Percentiles rank a stretch among this genome's conserved stretches.
These are phyloP conservation scores for Pemphigus obesinymphae DNA, from an alignment of 1,140 invertebrate genomes.

Conservation along the genomic window DNA sequence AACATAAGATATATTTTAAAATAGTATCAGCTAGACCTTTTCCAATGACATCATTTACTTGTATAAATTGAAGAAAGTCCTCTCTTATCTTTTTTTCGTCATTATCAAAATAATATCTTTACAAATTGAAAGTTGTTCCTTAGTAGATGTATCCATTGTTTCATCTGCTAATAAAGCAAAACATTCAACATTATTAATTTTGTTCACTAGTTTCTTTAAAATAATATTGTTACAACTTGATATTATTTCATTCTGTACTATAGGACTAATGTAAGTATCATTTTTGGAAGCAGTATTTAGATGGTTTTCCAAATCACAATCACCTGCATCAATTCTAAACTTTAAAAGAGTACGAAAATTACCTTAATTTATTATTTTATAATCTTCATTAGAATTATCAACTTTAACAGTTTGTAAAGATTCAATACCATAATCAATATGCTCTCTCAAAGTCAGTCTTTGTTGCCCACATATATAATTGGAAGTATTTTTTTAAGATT, in stretches of 20 bases:
- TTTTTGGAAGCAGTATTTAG: slow-evolving; percentile 40
- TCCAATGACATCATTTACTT: slow-evolving; percentile 46
- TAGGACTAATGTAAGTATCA: slow-evolving; percentile 43
- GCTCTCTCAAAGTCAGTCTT: slow-evolving; percentile 42
- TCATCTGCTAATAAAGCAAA: slow-evolving; percentile 45
- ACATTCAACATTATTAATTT: slow-evolving; percentile 42
- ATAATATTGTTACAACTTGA: slow-evolving; percentile 42
- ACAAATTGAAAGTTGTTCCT: slow-evolving; percentile 46
- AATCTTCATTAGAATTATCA: slow-evolving; percentile 25
- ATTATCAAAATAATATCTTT: slow-evolving; percentile 42
- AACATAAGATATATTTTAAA: slow-evolving; percentile 42
- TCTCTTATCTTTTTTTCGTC: slow-evolving; percentile 37
- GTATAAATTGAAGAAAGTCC: slow-evolving; percentile 46
- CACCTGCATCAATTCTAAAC: slow-evolving; percentile 44
- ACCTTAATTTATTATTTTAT: slow-evolving; percentile 45
- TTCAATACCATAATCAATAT: slow-evolving; percentile 28
- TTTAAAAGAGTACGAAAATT: slow-evolving; percentile 46
- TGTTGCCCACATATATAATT: slow-evolving; percentile 43
- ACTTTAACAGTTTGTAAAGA: slow-evolving; percentile 1
- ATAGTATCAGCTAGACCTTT: slow-evolving; percentile 44
- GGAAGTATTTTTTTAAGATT: background rate
- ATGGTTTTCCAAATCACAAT: slow-evolving; percentile 43
- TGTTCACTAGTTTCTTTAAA: slow-evolving; percentile 34
- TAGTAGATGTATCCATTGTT: slow-evolving; percentile 44
- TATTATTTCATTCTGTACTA: slow-evolving; percentile 45